These are phyloP conservation scores for Pyrrhia umbra DNA, from an alignment of 2,888 invertebrate species.

Conservation along the genomic window DNA sequence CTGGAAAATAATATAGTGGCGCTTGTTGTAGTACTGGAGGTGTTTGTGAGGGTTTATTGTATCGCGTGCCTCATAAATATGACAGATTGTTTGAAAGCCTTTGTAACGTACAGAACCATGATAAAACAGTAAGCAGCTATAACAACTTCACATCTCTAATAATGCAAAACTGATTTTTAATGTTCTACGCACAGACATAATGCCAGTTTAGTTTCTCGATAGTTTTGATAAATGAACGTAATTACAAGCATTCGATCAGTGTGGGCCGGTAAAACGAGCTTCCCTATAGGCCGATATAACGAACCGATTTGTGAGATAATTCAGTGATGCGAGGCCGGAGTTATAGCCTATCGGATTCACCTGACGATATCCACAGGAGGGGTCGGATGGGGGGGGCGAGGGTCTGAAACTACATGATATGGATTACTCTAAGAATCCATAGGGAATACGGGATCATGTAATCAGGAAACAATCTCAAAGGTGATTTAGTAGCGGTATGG, in stretches of 20 bases:
- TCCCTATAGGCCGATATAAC: conserved; percentile 26
- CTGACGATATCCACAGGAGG: conserved; percentile 6
- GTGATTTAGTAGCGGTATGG: not conserved
- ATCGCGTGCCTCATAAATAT: too few species aligned
- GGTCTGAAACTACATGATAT: not conserved
- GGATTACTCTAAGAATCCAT: not conserved
- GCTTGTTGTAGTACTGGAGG: too few species aligned
- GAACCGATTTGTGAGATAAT: conserved; percentile 34
- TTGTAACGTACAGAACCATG: not conserved
- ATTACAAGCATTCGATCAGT: conserved; percentile 18
- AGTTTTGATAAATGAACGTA: conserved; percentile 16
- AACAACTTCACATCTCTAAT: not conserved
- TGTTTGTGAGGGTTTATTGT: too few species aligned
- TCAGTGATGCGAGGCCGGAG: conserved; percentile 6
- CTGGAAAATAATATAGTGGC: too few species aligned
- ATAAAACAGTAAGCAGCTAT: not conserved
- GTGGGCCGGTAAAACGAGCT: conserved; percentile 12
- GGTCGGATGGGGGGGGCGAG: too few species aligned
- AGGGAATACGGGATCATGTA: not conserved
- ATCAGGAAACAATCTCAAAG: not conserved
- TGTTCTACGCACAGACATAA: not conserved
- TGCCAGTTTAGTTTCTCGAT: not conserved
- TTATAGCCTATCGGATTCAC: not conserved
- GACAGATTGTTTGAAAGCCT: too few species aligned
- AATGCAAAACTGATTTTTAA: not conserved